These are phyloP conservation scores for Parauchenoglanis punctatus DNA, from an alignment of 2,797 vertebrate genomes.

Conservation along the genomic window DNA sequence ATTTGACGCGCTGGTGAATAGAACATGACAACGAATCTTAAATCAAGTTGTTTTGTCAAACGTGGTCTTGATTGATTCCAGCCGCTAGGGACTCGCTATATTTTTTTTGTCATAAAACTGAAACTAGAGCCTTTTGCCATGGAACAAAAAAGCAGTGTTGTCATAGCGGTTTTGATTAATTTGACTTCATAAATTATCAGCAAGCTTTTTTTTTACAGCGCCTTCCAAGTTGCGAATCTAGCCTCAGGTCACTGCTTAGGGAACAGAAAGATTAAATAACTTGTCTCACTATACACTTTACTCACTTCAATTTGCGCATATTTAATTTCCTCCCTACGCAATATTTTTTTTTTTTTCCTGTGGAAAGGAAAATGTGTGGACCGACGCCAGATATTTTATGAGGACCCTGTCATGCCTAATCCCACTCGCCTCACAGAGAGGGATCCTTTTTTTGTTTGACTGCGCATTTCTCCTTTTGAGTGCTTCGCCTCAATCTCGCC, in stretches of 20 bases:
- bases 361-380: slow-evolving; percentile 34
- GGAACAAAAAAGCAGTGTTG: slow-evolving; percentile 13
- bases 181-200: slow-evolving; percentile 17
- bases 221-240: slow-evolving; percentile 13
- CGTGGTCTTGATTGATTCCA: slow-evolving; percentile 31
- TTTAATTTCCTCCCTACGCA: not conserved
- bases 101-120: slow-evolving; percentile 20
- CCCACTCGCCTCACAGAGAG: slow-evolving; percentile 70
- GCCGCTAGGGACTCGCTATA: slow-evolving; percentile 24
- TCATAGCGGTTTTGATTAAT: slow-evolving; percentile 16
- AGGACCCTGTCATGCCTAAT: slow-evolving; percentile 64
- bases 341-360: not conserved
- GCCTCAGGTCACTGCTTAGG: not conserved
- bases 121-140: slow-evolving; percentile 12
- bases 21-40: slow-evolving; percentile 12
- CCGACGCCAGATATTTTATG: slow-evolving; percentile 60
- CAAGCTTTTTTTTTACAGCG: not conserved
- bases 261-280: slow-evolving; percentile 26
- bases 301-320: slow-evolving; percentile 25
- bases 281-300: slow-evolving; percentile 6
- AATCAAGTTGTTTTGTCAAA: slow-evolving; percentile 33
- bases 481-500: slow-evolving; percentile 36
- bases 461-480: slow-evolving; percentile 33
- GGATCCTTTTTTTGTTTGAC: slow-evolving; percentile 48
- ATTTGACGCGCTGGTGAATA: slow-evolving; percentile 5